Percentiles rank a stretch among this genome's conserved stretches.
Conservation (phyloP, 2,797 vertebrate genomes). For the Nannoperca obscura region DNA sequence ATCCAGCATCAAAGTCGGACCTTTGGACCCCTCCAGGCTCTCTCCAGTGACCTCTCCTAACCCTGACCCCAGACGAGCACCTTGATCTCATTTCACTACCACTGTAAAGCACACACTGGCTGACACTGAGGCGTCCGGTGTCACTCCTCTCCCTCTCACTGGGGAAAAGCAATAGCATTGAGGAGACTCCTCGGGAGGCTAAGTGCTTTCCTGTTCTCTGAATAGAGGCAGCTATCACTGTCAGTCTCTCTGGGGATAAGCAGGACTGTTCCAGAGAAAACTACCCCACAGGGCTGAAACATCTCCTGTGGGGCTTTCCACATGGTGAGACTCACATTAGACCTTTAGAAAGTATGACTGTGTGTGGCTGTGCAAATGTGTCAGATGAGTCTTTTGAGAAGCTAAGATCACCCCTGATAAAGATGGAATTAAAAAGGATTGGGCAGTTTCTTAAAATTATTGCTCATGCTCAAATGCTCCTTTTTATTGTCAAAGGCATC, state of each 20-base stretch:
- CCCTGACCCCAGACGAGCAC: constrained; percentile 35
- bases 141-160: constrained; percentile 14
- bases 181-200: constrained; percentile 46
- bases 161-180: constrained; percentile 20
- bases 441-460: background rate
- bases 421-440: background rate
- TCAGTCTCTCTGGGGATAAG: constrained; percentile 38
- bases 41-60: constrained; percentile 16
- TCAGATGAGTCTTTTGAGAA: constrained; percentile 15
- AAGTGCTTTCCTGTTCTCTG: constrained; percentile 65
- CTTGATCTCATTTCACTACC: constrained; percentile 40
- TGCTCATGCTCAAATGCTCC: background rate
- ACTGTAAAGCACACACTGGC: constrained; percentile 26
- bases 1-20: constrained; percentile 67
- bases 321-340: constrained; percentile 21
- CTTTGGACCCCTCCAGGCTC: constrained; percentile 42
- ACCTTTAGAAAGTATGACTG: background rate
- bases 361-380: background rate
- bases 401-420: constrained; percentile 5
- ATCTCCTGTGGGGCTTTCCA: constrained; percentile 35
- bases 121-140: constrained; percentile 39
- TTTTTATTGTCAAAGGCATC: background rate
- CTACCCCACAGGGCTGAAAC: constrained; percentile 20
- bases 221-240: constrained; percentile 51
- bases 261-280: constrained; percentile 37